These are phyloP conservation scores for Hyperopisus bebe DNA, from an alignment of 2,113 vertebrate species.

Conservation along the genomic window DNA sequence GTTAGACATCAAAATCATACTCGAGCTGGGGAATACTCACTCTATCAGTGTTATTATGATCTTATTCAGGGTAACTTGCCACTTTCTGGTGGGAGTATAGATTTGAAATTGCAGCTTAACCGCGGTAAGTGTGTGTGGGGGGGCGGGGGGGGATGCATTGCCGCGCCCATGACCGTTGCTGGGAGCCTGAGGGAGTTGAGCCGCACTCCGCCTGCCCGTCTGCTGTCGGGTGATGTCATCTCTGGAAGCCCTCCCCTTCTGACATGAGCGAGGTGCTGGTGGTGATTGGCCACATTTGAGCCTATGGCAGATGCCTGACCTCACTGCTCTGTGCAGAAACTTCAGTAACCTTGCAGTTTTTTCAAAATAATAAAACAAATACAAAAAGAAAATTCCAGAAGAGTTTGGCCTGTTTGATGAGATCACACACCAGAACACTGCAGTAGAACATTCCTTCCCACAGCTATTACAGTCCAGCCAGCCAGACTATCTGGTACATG, in stretches of 20 bases:
- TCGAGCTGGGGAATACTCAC: neutral
- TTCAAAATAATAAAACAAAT: neutral
- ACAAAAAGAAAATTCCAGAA: neutral
- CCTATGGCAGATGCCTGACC: slow-evolving; percentile 3
- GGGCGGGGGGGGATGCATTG: neutral
- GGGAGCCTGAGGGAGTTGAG: neutral
- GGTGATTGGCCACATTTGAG: slow-evolving; percentile 15
- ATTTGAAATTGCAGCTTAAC: neutral
- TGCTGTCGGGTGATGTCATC: slow-evolving; percentile 18
- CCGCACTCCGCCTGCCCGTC: neutral
- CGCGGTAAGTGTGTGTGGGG: neutral
- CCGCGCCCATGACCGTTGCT: neutral
- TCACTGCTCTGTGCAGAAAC: slow-evolving; percentile 8
- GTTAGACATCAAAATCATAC: neutral
- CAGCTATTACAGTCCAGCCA: neutral
- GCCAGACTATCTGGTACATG: neutral
- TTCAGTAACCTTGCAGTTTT: neutral
- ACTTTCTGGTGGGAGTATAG: neutral
- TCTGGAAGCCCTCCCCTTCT: slow-evolving; percentile 9
- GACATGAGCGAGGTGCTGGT: neutral
- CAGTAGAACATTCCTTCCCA: neutral
- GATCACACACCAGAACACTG: neutral
- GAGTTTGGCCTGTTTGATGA: neutral
- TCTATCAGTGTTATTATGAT: neutral
- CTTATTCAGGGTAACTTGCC: neutral